Percentiles rank a stretch among this genome's conserved stretches.
phyloP scores from a whole-genome alignment of 2,888 invertebrate genomes.

The Tricholauxania praeusta region DNA sequence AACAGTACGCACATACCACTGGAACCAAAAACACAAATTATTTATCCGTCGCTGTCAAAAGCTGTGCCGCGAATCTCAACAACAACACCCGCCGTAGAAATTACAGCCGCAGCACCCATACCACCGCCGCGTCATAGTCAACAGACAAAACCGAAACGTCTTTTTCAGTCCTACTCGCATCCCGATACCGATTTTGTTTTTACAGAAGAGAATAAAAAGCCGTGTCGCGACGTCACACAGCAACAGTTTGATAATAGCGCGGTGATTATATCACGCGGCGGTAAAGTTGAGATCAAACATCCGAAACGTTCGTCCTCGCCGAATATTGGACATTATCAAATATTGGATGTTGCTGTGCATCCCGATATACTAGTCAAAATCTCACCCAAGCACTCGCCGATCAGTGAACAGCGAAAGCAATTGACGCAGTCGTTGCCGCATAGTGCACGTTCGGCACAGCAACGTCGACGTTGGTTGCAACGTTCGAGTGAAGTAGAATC shows the following conservation, averaged over 20 bases:
- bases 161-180: slow-evolving; percentile 60
- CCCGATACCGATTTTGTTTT: slow-evolving; percentile 61
- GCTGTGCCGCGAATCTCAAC: slow-evolving; percentile 25
- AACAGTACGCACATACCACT: slow-evolving; percentile 27
- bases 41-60: background rate
- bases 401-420: slow-evolving; percentile 13
- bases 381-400: slow-evolving; percentile 52
- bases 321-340: slow-evolving; percentile 57
- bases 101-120: slow-evolving; percentile 16
- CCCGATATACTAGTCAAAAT: slow-evolving; percentile 60
- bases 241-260: slow-evolving; percentile 33
- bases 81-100: slow-evolving; percentile 33
- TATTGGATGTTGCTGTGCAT: slow-evolving; percentile 59
- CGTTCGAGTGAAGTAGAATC: slow-evolving; percentile 55
- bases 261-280: slow-evolving; percentile 54
- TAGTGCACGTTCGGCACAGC: slow-evolving; percentile 47
- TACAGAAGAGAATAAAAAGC: slow-evolving; percentile 61
- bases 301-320: slow-evolving; percentile 59
- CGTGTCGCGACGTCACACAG: slow-evolving; percentile 43
- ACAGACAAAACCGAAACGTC: slow-evolving; percentile 49
- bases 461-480: slow-evolving; percentile 51
- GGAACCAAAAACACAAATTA: no score
- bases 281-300: slow-evolving; percentile 55
- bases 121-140: slow-evolving; percentile 13
- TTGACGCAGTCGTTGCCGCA: slow-evolving; percentile 29